Evolutionary conservation across 2,113 vertebrate genomes (phyloP), one percentile per base, ranked within the genome.

Genomic region (Numida meleagris): DNA sequence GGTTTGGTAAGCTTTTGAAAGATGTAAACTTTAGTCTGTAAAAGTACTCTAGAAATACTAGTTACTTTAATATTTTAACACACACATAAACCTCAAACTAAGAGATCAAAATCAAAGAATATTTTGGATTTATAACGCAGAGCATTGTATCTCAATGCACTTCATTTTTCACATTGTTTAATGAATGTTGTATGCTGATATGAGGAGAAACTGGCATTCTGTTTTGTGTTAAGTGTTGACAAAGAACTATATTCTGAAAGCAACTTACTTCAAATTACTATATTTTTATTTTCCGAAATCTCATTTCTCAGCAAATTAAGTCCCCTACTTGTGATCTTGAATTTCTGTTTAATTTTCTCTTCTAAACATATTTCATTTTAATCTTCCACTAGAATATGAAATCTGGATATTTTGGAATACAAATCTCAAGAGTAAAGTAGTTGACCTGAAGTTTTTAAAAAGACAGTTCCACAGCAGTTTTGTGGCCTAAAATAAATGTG

Each of bases 401-500:
- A 53, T 45, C 14, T 53, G 21, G 18, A 14, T 75, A 58, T 66
- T 92, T 82, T 68, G 23, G 14, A 71, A 40, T 53, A 31, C 9
- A 38, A 7, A 33, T 34, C 43, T 80, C 12, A 42, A 55, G 19
- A 34, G 2, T 14, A 62, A 81, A 79, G 19, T 33, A 66, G 29
- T 8, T 75, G 68, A 91, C n/a, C 13, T 58, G 33, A 27, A 90
- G 86, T 29, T 43, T 95, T 93, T 57, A 4, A 24, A 80, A 62
- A 83, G 9, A 6, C 46, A 61, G 71, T 83, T 91, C 38, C 71
- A 25, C 6, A 29, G 14, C 25, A 21, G 59, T 72, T 74, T 81
- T n/a, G 29, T 51, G 38, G 76, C 45, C 75, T 72, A 27, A 93
- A 95, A 72, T 55, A 91, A 85, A 59, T 31, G 23, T 86, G 87